Base-by-base conservation (phyloP, 1,140 invertebrate species). In the Saccostrea echinata region DNA sequence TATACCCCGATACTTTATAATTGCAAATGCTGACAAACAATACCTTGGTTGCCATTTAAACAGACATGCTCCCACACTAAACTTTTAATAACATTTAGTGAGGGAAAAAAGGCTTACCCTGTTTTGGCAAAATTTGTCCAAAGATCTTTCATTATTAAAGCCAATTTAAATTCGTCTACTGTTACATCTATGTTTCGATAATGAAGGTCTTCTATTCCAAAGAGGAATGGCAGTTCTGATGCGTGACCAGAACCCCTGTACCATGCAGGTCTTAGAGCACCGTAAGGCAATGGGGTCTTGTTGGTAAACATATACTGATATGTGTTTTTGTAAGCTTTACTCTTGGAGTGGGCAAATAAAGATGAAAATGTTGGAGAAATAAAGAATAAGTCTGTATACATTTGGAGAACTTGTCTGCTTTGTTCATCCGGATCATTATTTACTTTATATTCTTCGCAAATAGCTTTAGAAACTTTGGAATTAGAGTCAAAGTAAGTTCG, bases 241-340 rank as follows among this genome's bases (percentile, higher is more conserved):
- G 86, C 89, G 86, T 90, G 86, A 11, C 43, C 76, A 2, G 86
- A 6, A 12, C 76, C 84, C 4, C 71, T 51, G 35, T 84, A 90
- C 89, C 89, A 90, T 33, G 61, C 61, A 27, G 83, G 83, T 33
- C 52, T 24, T 9, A 6, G 30, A 21, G 52, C 52, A 57, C 83
- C 55, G 12, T 57, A 61, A 18, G 83, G 83, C n/a, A 21, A 21
- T 6, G 52, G 83, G 8, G 35, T 83, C 30, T 53, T 61, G 24
- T 61, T 55, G 16, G 53, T 27, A 61, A 84, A 84, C 30, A 97
- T 96, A 97, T 97, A 98, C 0, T 84, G 83, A 35, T 61, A 55
- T 18, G 52, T 84, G 53, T 33, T 84, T 55, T 21, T 55, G 9
- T 57, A 61, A 13, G 53, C n/a, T 24, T 84, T 84, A 21, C 30